Conservation (phyloP, 1,140 invertebrate species). For the Subanguina moxae region DNA sequence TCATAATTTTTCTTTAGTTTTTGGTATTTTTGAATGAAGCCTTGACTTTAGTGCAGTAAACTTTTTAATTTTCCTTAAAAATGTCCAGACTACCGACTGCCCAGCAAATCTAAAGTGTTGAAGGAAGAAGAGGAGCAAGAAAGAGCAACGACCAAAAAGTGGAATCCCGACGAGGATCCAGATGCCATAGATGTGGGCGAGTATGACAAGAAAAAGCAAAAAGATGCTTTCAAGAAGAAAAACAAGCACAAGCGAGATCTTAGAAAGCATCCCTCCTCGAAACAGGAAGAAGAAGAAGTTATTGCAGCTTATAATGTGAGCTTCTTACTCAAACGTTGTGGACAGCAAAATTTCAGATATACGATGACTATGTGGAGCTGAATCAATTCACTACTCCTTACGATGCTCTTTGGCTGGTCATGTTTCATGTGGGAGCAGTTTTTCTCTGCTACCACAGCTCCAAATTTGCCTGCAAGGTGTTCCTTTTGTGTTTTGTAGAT, state of each 20-base stretch:
- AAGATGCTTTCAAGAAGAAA: neutral
- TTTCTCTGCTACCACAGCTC: slow-evolving; percentile 55
- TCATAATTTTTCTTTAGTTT: too few relatives aligned
- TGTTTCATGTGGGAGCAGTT: slow-evolving; percentile 52
- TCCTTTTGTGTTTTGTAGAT: slow-evolving; percentile 9
- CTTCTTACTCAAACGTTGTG: slow-evolving; percentile 14
- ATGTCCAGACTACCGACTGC: neutral
- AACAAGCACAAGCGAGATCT: slow-evolving; percentile 17
- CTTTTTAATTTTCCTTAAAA: neutral
- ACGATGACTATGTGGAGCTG: slow-evolving; percentile 51
- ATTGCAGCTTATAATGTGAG: slow-evolving; percentile 54
- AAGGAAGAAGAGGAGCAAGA: too few relatives aligned
- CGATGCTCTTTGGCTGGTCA: slow-evolving; percentile 55
- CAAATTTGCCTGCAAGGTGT: slow-evolving; percentile 59
- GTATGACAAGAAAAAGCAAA: slow-evolving; percentile 34
- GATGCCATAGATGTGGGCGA: slow-evolving; percentile 40
- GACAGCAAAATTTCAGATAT: too few relatives aligned
- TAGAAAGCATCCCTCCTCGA: neutral
- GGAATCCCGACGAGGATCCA: slow-evolving; percentile 35
- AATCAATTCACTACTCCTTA: slow-evolving; percentile 56
- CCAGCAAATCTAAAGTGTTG: too few relatives aligned
- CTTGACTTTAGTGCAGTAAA: neutral
- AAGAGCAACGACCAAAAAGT: slow-evolving; percentile 25
- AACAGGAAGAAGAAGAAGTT: slow-evolving; percentile 42
- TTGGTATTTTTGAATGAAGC: too few relatives aligned